A percentile compares a stretch with the other conserved stretches of the same genome.
Evolutionary conservation across 1,140 invertebrate species (phyloP).

Genomic region (Arion vulgaris): DNA sequence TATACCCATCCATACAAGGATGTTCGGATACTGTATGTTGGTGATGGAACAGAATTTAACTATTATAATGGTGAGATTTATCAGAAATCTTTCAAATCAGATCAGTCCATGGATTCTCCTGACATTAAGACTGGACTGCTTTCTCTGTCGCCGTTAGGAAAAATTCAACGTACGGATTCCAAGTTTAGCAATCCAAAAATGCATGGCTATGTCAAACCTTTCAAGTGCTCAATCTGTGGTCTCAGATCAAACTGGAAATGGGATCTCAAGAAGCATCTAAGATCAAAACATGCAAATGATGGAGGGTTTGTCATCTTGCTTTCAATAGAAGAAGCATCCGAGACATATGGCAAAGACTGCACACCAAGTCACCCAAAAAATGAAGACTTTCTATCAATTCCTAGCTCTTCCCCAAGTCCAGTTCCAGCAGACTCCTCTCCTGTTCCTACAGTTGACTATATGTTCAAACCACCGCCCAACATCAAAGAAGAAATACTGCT

Average conservation of each 20-base stretch:
- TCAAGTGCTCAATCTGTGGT: constrained; percentile 93
- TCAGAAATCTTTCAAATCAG: constrained; percentile 3
- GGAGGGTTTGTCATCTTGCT: constrained; percentile 80
- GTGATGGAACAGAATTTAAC: constrained; percentile 49
- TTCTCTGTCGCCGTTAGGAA: neutral
- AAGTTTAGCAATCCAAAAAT: constrained; percentile 54
- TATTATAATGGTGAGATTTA: constrained; percentile 41
- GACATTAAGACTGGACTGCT: neutral
- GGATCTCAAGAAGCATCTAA: constrained; percentile 83
- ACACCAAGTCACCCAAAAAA: constrained; percentile 28
- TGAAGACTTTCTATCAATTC: constrained; percentile 19
- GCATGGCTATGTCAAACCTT: constrained; percentile 77
- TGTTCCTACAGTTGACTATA: neutral
- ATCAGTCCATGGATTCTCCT: constrained; percentile 4
- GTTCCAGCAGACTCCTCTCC: neutral
- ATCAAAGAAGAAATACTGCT: constrained; percentile 19
- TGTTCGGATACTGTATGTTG: constrained; percentile 60
- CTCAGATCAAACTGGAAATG: constrained; percentile 96
- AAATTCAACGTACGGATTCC: constrained; percentile 23
- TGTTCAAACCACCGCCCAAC: constrained; percentile 18
- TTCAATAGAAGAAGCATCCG: constrained; percentile 90
- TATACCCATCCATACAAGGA: constrained; percentile 64
- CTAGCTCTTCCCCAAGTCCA: neutral
- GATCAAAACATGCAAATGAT: constrained; percentile 54
- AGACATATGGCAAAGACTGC: constrained; percentile 78